Evolutionary conservation across 2,113 vertebrate species (phyloP).

Genomic region (Phyllostomus hastatus): DNA sequence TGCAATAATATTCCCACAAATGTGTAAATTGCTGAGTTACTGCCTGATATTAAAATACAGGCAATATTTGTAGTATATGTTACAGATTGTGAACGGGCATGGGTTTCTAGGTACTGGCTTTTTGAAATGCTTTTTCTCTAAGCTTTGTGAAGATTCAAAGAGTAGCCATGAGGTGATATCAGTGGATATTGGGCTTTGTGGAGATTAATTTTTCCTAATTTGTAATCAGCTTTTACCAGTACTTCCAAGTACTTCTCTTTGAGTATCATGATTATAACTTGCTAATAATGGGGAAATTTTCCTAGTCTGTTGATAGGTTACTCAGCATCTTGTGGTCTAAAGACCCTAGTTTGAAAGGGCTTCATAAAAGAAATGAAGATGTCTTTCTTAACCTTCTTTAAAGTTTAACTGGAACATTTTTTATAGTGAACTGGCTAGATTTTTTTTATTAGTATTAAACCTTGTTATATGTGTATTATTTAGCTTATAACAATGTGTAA

Average conservation of each 20-base stretch:
- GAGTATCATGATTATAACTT: neutral
- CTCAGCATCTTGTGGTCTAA: neutral
- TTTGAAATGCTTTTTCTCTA: neutral
- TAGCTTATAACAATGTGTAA: neutral
- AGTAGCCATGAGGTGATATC: neutral
- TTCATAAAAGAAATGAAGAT: neutral
- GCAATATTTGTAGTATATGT: neutral
- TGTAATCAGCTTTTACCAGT: neutral
- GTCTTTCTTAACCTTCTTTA: neutral
- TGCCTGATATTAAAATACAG: neutral
- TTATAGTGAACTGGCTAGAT: neutral
- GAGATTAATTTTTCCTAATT: neutral
- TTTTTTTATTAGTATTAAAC: neutral
- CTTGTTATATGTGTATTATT: neutral
- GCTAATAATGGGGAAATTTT: neutral
- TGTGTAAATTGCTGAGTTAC: neutral
- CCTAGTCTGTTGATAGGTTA: neutral
- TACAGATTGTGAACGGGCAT: neutral
- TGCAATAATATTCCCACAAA: neutral
- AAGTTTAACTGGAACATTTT: slow-evolving; percentile 4
- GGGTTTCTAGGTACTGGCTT: neutral
- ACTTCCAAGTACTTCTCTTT: neutral
- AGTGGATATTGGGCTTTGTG: neutral
- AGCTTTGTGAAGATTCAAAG: neutral
- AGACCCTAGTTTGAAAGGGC: neutral